Conservation (phyloP, 2,797 vertebrate genomes). For the Rhinichthys osculus region DNA sequence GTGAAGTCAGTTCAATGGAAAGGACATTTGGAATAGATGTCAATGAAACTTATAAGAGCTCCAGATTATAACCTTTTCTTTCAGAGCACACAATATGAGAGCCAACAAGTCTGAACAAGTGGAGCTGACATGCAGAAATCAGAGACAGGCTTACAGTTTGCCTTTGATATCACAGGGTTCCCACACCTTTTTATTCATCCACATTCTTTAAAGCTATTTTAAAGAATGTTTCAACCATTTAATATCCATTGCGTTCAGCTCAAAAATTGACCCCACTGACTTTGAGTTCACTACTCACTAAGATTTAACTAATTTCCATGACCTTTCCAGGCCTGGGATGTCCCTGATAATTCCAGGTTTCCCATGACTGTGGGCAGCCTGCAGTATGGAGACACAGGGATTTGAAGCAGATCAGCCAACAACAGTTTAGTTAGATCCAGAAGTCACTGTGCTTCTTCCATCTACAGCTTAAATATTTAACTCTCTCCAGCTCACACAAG, state of each 20-base stretch:
- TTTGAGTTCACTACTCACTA: background rate
- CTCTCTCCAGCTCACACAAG: background rate
- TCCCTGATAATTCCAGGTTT: conserved; percentile 1
- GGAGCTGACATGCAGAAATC: background rate
- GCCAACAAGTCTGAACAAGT: conserved; percentile 12
- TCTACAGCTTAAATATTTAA: background rate
- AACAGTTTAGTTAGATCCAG: background rate
- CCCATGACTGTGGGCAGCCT: background rate
- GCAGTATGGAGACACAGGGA: background rate
- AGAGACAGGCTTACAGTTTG: background rate
- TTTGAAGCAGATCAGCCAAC: conserved; percentile 8
- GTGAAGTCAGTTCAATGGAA: background rate
- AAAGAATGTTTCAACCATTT: background rate
- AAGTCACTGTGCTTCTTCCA: background rate
- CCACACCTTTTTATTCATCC: background rate
- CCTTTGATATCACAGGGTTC: background rate
- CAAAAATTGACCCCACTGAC: background rate
- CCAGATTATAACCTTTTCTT: background rate
- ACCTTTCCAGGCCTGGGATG: background rate
- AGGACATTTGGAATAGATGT: background rate
- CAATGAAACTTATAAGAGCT: background rate
- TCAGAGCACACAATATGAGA: background rate
- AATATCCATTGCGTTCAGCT: background rate
- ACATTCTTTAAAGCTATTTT: background rate
- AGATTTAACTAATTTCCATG: background rate